These are phyloP conservation scores for Brachirus orientalis DNA, from an alignment of 2,113 vertebrate species.

Conservation along the genomic window DNA sequence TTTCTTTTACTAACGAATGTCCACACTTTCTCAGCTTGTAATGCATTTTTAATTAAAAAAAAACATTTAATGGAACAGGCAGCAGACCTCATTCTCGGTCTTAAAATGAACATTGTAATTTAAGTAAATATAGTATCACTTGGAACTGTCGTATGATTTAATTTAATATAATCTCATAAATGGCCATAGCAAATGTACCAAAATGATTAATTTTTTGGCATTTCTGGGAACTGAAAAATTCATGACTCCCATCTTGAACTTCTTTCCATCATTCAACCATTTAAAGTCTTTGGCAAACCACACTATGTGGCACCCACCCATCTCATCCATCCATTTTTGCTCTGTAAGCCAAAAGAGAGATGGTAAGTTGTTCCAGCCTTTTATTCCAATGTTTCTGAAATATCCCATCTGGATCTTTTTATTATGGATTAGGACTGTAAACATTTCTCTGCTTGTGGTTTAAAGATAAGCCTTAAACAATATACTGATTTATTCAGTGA, in stretches of 20 bases:
- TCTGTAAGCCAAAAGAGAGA: slow-evolving; percentile 57
- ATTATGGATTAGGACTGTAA: neutral
- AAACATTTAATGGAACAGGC: neutral
- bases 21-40: too few relatives aligned
- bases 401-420: slow-evolving; percentile 21
- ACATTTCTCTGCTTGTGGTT: slow-evolving; percentile 17
- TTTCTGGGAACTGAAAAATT: slow-evolving; percentile 12
- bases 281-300: slow-evolving; percentile 37
- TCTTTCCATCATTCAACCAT: slow-evolving; percentile 35
- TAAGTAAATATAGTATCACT: slow-evolving; percentile 6
- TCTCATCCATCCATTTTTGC: slow-evolving; percentile 58
- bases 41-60: too few relatives aligned
- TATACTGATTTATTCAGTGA: too few relatives aligned
- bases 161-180: neutral
- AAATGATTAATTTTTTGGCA: neutral
- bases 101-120: neutral
- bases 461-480: slow-evolving; percentile 4
- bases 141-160: neutral
- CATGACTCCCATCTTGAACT: slow-evolving; percentile 36
- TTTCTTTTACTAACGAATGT: too few relatives aligned
- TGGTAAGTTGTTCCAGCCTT: slow-evolving; percentile 70
- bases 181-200: neutral
- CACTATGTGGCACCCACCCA: slow-evolving; percentile 43
- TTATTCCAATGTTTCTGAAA: slow-evolving; percentile 31
- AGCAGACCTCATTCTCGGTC: neutral